These are phyloP conservation scores for Ips typographus DNA, from an alignment of 1,140 invertebrate species.

Conservation along the genomic window DNA sequence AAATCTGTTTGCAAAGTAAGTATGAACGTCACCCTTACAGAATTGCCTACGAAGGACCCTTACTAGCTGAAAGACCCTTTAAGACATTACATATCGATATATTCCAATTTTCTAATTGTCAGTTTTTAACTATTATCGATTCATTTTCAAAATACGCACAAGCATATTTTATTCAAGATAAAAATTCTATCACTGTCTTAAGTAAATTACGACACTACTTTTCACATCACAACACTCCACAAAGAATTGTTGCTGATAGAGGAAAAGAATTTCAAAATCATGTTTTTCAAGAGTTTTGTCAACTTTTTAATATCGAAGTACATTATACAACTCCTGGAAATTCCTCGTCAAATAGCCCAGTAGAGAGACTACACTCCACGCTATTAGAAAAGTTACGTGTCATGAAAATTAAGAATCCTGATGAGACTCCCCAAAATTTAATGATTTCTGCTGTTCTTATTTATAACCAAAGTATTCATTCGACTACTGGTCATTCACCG, in stretches of 20 bases:
- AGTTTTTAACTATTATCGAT: conserved; percentile 43
- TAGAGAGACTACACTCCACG: conserved; percentile 41
- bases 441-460: conserved; percentile 35
- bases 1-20: conserved; percentile 36
- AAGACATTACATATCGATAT: conserved; percentile 42
- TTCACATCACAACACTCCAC: conserved; percentile 22
- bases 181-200: conserved; percentile 18
- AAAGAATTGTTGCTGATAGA: conserved; percentile 34
- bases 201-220: conserved; percentile 16
- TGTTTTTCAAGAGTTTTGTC: conserved; percentile 39
- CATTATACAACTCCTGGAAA: conserved; percentile 32
- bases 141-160: conserved; percentile 36
- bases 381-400: conserved; percentile 34
- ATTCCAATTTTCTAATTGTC: conserved; percentile 36
- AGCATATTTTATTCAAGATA: conserved; percentile 18
- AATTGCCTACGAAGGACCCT: conserved; percentile 24
- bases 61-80: conserved; percentile 41
- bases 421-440: conserved; percentile 18
- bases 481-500: conserved; percentile 32
- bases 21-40: conserved; percentile 35
- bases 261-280: conserved; percentile 41
- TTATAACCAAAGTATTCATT: conserved; percentile 40
- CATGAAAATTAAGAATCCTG: conserved; percentile 21
- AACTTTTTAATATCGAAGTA: conserved; percentile 35
- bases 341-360: conserved; percentile 33